phyloP scores from a whole-genome alignment of 2,797 vertebrate species.

The Labeo calbasu region DNA sequence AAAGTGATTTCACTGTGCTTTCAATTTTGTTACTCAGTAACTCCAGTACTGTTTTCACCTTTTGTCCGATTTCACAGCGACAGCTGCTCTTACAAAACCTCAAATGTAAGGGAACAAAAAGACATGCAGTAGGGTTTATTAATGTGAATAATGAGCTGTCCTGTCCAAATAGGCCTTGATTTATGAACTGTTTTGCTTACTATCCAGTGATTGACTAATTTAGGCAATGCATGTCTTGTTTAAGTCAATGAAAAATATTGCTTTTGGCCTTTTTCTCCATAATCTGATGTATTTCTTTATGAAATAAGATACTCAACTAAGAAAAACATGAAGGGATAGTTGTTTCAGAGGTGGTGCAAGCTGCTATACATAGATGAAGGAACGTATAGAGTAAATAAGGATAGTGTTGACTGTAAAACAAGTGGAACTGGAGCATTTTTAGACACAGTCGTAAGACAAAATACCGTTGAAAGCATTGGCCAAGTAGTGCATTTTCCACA shows the following conservation, averaged over 20 bases:
- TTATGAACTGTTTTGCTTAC: neutral
- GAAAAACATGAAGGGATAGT: neutral
- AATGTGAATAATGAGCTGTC: neutral
- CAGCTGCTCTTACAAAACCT: neutral
- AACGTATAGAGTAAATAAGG: neutral
- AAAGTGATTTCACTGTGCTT: constrained; percentile 13
- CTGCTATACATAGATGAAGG: neutral
- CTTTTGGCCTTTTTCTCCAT: neutral
- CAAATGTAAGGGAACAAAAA: constrained; percentile 1
- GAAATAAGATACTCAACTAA: neutral
- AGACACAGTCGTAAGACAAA: neutral
- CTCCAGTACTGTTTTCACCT: constrained; percentile 17
- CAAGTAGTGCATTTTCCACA: neutral
- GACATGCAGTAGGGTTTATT: neutral
- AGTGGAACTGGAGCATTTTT: constrained; percentile 20
- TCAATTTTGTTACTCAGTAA: constrained; percentile 27
- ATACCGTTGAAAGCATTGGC: neutral
- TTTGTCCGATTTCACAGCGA: constrained; percentile 24
- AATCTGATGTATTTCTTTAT: neutral
- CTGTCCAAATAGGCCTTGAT: neutral
- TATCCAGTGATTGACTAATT: neutral
- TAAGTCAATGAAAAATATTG: neutral
- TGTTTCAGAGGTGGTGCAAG: neutral
- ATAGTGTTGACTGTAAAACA: constrained; percentile 17
- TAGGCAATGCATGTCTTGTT: neutral